Evolutionary conservation across 2,113 vertebrate genomes (phyloP).

Genomic region (Danio rerio): DNA sequence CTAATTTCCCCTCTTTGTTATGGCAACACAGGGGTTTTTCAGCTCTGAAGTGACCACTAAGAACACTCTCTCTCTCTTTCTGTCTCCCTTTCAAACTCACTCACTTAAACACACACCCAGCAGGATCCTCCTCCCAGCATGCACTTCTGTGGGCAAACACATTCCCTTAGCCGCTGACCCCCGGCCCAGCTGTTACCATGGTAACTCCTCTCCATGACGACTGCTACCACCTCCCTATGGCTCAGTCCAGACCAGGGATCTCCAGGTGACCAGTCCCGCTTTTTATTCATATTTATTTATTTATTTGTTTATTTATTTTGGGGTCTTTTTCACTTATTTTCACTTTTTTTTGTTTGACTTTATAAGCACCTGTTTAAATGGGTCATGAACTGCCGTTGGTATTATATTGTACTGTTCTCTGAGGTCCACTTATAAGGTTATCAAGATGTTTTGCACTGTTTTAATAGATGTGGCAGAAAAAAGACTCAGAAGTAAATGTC

Average conservation of each 20-base stretch:
- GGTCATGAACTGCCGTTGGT: no score
- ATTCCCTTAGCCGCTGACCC: constrained; percentile 63
- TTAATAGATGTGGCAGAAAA: no score
- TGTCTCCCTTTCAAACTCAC: constrained; percentile 26
- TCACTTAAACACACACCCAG: constrained; percentile 57
- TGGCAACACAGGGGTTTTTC: constrained; percentile 35
- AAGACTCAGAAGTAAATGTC: no score
- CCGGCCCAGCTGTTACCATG: constrained; percentile 58
- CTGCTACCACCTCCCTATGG: constrained; percentile 44
- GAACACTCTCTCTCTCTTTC: constrained; percentile 8
- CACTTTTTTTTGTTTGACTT: background rate
- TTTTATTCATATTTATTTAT: background rate
- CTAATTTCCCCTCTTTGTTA: constrained; percentile 53
- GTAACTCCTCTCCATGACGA: constrained; percentile 60
- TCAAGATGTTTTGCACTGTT: no score
- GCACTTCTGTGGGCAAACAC: constrained; percentile 65
- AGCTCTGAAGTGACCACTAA: constrained; percentile 13
- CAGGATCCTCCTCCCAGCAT: constrained; percentile 61
- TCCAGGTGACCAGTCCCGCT: constrained; percentile 57
- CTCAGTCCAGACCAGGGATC: constrained; percentile 53
- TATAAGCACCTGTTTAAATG: background rate
- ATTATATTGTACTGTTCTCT: no score
- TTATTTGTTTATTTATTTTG: no score
- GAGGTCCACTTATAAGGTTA: no score
- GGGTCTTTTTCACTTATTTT: background rate